phyloP scores from a whole-genome alignment of 2,113 vertebrate genomes.

The Glaucomys volans region DNA sequence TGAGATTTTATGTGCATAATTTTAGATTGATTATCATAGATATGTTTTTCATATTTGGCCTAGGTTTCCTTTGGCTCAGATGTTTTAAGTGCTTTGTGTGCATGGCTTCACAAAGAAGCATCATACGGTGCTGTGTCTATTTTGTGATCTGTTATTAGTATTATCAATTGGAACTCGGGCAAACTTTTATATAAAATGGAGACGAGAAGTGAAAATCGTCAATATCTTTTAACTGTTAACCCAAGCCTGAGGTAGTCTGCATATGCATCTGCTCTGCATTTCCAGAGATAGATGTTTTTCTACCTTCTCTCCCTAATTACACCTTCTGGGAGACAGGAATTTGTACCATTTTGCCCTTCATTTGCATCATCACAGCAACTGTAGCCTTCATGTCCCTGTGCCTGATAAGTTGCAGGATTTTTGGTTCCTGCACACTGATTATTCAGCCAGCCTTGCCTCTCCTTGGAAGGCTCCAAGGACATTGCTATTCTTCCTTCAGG shows the following conservation, averaged over 20 bases:
- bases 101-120: constrained; percentile 67
- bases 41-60: constrained; percentile 64
- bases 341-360: constrained; percentile 82
- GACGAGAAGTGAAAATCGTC: constrained; percentile 59
- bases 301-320: constrained; percentile 77
- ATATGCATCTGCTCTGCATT: constrained; percentile 70
- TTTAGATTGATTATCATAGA: constrained; percentile 76
- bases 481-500: constrained; percentile 72
- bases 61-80: constrained; percentile 70
- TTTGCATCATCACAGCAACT: constrained; percentile 82
- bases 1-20: constrained; percentile 81
- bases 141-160: constrained; percentile 81
- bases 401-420: constrained; percentile 78
- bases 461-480: constrained; percentile 81
- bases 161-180: constrained; percentile 76
- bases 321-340: constrained; percentile 79
- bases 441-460: constrained; percentile 75
- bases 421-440: constrained; percentile 74
- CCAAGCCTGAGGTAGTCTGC: constrained; percentile 74
- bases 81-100: constrained; percentile 71
- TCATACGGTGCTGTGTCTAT: constrained; percentile 65
- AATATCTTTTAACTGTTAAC: constrained; percentile 81
- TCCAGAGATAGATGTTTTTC: constrained; percentile 74
- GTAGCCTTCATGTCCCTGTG: constrained; percentile 79
- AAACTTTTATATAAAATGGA: constrained; percentile 80